Conservation (phyloP, 2,113 vertebrate genomes). For the Eulacestoma nigropectus region DNA sequence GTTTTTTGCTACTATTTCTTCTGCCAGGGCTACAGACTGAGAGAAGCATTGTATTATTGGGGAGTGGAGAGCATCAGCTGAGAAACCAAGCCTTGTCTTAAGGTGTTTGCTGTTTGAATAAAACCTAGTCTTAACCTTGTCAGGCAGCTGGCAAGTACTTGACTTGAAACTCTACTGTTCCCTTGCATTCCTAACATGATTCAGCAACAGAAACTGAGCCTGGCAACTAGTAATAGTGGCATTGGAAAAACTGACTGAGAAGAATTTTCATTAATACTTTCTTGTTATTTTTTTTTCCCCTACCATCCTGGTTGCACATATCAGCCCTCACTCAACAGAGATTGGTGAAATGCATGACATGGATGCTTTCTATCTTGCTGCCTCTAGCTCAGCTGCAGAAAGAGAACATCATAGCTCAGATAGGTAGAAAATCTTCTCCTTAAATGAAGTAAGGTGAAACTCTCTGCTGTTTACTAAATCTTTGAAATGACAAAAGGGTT, state of each 20-base stretch:
- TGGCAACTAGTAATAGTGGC: neutral
- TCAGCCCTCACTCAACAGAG: neutral
- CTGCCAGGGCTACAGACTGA: neutral
- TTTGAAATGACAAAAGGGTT: neutral
- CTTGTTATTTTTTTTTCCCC: neutral
- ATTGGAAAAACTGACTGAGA: neutral
- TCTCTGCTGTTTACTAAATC: neutral
- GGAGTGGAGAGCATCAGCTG: neutral
- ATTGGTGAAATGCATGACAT: neutral
- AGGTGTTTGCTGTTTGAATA: neutral
- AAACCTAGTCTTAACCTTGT: constrained; percentile 2
- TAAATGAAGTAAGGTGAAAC: neutral
- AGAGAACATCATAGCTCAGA: neutral
- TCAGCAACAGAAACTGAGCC: neutral
- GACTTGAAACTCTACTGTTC: neutral
- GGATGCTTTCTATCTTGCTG: neutral
- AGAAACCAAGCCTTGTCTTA: neutral
- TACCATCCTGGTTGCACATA: neutral
- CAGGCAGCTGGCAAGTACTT: neutral
- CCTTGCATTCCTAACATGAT: neutral
- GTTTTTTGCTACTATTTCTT: neutral
- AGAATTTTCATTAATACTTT: neutral
- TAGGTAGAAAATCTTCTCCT: neutral
- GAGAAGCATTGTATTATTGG: neutral
- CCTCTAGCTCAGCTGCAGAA: neutral